These are phyloP conservation scores for Gadopsis marmoratus DNA, from an alignment of 2,797 vertebrate genomes.

Conservation along the genomic window DNA sequence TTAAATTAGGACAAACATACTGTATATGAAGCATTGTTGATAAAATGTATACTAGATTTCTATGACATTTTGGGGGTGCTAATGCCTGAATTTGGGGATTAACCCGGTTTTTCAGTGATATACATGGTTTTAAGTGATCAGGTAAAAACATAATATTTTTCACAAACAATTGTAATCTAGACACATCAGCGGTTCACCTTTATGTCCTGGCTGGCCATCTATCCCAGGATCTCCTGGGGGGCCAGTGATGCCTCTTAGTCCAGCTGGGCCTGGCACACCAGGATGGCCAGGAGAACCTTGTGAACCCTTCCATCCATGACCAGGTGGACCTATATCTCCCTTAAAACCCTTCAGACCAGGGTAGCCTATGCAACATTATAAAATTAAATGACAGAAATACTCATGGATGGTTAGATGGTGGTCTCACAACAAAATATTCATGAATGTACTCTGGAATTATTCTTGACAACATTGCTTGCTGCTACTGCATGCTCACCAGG, in stretches of 20 bases:
- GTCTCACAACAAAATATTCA: constrained; percentile 5
- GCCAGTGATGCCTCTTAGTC: constrained; percentile 59
- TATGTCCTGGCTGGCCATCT: constrained; percentile 60
- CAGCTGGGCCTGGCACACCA: constrained; percentile 51
- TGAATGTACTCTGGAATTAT: neutral
- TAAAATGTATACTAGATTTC: neutral
- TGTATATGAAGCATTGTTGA: neutral
- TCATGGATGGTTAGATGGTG: neutral
- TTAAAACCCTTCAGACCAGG: constrained; percentile 63
- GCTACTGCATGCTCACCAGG: constrained; percentile 50
- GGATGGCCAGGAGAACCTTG: constrained; percentile 66
- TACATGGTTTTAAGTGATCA: neutral
- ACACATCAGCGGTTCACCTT: constrained; percentile 59
- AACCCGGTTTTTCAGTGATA: neutral
- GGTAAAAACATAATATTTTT: neutral
- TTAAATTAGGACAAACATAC: neutral
- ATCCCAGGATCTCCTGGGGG: constrained; percentile 62
- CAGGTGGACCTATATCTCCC: constrained; percentile 65
- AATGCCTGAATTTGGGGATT: neutral
- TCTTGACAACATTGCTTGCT: neutral
- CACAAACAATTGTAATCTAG: neutral
- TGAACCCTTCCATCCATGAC: constrained; percentile 57
- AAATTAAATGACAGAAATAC: constrained; percentile 1
- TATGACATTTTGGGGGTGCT: neutral
- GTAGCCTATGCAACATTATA: constrained; percentile 52